phyloP scores from a whole-genome alignment of 2,113 vertebrate genomes.

The Drymodes brunneopygia region DNA sequence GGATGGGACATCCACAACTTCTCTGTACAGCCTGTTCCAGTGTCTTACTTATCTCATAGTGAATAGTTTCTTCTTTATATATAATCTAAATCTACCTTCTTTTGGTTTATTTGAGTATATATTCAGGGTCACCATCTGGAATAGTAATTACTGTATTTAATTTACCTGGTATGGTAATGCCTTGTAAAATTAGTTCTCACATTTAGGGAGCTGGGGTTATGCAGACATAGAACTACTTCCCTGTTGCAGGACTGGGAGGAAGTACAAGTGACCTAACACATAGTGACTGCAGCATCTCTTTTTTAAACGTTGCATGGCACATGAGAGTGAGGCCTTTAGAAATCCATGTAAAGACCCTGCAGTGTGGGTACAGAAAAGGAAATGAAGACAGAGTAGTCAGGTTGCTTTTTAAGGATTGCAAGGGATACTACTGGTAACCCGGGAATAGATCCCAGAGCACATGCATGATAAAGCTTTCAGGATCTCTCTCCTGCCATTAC shows the following conservation, averaged over 20 bases:
- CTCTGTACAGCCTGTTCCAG: not conserved
- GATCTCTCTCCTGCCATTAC: not conserved
- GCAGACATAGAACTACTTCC: not conserved
- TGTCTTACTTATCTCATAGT: not conserved
- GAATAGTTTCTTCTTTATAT: not conserved
- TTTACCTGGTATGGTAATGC: not conserved
- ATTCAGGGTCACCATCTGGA: not conserved
- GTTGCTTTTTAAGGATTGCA: not conserved
- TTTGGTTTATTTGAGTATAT: not conserved
- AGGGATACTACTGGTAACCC: not conserved
- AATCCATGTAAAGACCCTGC: not conserved
- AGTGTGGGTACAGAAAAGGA: not conserved
- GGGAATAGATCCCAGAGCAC: not conserved
- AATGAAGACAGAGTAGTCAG: not conserved
- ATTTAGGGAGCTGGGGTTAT: not conserved
- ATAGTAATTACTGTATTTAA: not conserved
- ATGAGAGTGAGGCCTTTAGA: not conserved
- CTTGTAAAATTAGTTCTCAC: not conserved
- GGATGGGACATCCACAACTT: not conserved
- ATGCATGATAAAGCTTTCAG: not conserved
- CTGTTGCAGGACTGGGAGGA: not conserved
- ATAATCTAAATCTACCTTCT: not conserved
- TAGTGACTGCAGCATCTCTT: not conserved
- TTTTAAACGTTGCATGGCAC: not conserved
- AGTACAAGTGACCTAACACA: not conserved